Evolutionary conservation across 1,140 invertebrate species (phyloP).

Genomic region (Adelges cooleyi): DNA sequence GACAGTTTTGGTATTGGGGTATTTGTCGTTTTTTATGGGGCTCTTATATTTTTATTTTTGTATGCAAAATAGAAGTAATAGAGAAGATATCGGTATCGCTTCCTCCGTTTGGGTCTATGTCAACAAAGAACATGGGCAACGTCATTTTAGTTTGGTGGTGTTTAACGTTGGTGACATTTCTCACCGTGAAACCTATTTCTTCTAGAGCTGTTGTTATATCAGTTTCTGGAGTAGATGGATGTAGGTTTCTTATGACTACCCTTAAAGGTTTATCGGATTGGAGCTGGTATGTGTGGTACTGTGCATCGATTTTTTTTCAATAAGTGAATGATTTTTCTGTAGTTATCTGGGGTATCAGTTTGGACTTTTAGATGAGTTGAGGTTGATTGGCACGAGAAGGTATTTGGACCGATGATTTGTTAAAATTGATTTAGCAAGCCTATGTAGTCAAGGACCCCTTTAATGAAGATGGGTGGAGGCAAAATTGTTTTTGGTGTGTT

Average conservation of each 20-base stretch:
- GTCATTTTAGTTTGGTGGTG: not conserved
- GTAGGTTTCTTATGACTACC: too few species aligned
- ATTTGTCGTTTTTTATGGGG: not conserved
- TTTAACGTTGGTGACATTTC: not conserved
- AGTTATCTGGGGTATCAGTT: not conserved
- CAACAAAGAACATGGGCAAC: constrained; percentile 1
- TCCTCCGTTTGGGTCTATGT: not conserved
- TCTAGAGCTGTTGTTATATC: not conserved
- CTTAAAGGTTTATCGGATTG: too few species aligned
- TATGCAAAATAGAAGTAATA: not conserved
- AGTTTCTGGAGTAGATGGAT: too few species aligned
- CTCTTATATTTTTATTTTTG: not conserved
- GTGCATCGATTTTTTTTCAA: not conserved
- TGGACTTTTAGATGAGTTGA: not conserved
- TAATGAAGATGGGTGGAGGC: not conserved
- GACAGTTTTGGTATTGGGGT: not conserved
- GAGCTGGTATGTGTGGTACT: not conserved
- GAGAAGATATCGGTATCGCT: constrained; percentile 2
- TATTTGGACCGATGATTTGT: not conserved
- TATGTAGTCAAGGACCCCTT: not conserved
- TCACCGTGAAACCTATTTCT: not conserved
- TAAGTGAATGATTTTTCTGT: not conserved
- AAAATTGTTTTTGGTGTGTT: not conserved
- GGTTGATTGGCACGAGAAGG: not conserved
- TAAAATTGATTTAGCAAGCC: not conserved